Percentiles rank a stretch among this genome's conserved stretches.
phyloP scores from a whole-genome alignment of 1,140 invertebrate genomes.

The Sycobia sp. region DNA sequence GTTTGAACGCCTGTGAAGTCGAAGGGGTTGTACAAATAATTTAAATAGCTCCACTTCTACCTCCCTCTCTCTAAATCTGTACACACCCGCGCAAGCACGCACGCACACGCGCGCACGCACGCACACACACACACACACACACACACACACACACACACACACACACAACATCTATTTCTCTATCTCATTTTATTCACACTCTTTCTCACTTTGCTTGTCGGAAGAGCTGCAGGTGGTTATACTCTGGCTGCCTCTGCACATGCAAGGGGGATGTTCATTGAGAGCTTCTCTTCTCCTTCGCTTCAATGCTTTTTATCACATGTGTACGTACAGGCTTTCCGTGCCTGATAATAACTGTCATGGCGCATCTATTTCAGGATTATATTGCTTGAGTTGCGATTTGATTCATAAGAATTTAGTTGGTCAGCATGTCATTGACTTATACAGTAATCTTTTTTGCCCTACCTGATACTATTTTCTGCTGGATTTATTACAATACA shows the following conservation, averaged over 20 bases:
- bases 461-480: constrained; percentile 3
- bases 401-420: not conserved
- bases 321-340: constrained; percentile 5
- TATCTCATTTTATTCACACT: not conserved
- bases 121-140: not conserved
- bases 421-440: constrained; percentile 6
- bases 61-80: not conserved
- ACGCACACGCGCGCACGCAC: not conserved
- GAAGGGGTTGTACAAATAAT: too few relatives aligned
- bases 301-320: constrained; percentile 13
- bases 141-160: not conserved
- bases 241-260: not conserved
- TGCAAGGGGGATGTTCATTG: constrained; percentile 11
- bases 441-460: too few relatives aligned
- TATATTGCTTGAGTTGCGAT: constrained; percentile 8
- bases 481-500: not conserved
- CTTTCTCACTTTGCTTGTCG: constrained; percentile 23
- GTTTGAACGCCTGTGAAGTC: too few relatives aligned
- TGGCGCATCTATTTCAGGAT: constrained; percentile 14
- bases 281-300: constrained; percentile 1
- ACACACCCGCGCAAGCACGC: too few relatives aligned
- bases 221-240: constrained; percentile 19
- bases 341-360: constrained; percentile 12
- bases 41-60: too few relatives aligned
- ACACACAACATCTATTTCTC: not conserved